Conservation (phyloP, 2,113 vertebrate genomes). For the Oryzias celebensis region DNA sequence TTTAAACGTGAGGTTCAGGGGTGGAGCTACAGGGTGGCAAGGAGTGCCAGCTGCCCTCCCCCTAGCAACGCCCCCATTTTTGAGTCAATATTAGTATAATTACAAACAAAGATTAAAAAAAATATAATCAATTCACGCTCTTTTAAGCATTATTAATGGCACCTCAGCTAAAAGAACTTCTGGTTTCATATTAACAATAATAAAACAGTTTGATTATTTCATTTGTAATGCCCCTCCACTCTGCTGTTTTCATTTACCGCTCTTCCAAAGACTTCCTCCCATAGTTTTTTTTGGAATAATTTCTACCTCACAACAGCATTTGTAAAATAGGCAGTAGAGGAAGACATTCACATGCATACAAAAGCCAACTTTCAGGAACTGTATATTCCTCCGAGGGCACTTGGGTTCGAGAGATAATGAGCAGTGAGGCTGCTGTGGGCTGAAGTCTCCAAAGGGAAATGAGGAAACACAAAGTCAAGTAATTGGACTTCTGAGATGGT, state of each 20-base stretch:
- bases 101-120: no score
- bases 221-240: no score
- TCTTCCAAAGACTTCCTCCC: not conserved
- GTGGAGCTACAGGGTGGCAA: no score
- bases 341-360: constrained; percentile 12
- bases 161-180: no score
- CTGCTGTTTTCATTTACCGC: no score
- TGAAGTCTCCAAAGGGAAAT: constrained; percentile 37
- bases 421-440: constrained; percentile 14
- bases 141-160: no score
- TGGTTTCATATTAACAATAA: no score
- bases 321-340: not conserved
- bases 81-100: no score
- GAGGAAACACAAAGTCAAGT: constrained; percentile 34
- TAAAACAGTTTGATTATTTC: no score
- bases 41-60: no score
- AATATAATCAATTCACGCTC: no score
- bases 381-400: constrained; percentile 11
- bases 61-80: no score
- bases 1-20: not conserved
- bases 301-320: not conserved
- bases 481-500: constrained; percentile 10
- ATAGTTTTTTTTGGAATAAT: not conserved
- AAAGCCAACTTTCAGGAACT: constrained; percentile 14
- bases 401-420: constrained; percentile 45